These are phyloP conservation scores for Lampris incognitus DNA, from an alignment of 2,113 vertebrate genomes.

Conservation along the genomic window DNA sequence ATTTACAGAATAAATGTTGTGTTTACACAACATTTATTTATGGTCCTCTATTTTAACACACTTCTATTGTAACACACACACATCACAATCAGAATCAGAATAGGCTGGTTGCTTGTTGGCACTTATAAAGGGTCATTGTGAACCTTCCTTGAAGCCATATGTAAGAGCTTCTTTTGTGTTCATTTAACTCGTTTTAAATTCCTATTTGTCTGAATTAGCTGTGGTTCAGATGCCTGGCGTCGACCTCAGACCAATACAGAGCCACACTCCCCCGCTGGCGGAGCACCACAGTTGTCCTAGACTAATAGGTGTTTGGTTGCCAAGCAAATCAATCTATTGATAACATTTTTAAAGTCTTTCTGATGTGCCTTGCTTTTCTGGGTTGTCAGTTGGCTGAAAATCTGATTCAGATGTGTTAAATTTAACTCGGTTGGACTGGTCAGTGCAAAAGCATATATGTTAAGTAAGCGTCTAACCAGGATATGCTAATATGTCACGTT, in stretches of 20 bases:
- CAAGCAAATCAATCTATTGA: no score
- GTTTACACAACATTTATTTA: background rate
- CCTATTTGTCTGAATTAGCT: conserved; percentile 56
- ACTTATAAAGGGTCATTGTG: conserved; percentile 18
- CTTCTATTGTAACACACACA: background rate
- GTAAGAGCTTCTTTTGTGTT: conserved; percentile 52
- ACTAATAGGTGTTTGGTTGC: background rate
- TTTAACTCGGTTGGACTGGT: no score
- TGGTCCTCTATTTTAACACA: background rate
- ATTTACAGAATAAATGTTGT: background rate
- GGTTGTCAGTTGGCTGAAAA: no score
- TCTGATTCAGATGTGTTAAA: background rate
- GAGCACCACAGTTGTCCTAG: conserved; percentile 23
- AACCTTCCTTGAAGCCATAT: conserved; percentile 1
- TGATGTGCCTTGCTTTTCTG: background rate
- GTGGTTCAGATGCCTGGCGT: conserved; percentile 40
- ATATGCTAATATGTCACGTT: no score
- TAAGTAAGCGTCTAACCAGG: no score
- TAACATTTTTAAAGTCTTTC: background rate
- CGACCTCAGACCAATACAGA: conserved; percentile 38
- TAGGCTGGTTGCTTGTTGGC: conserved; percentile 18
- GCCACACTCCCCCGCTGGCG: conserved; percentile 11
- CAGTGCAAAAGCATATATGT: no score
- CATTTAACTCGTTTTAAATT: conserved; percentile 10
- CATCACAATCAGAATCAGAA: conserved; percentile 40